These are phyloP conservation scores for Ametastegia equiseti DNA, from an alignment of 2,888 invertebrate species.

Conservation along the genomic window DNA sequence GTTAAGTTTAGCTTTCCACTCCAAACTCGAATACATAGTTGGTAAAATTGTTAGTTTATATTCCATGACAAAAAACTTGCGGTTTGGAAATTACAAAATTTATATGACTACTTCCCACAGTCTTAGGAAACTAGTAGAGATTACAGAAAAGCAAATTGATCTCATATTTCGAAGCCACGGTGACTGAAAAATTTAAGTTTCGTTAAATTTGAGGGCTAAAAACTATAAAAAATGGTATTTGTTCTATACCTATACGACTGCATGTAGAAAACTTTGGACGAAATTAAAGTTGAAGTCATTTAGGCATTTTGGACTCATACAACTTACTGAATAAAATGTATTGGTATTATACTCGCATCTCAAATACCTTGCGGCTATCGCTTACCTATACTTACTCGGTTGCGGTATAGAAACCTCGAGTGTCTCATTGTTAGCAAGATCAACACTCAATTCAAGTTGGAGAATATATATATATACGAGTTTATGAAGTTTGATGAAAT, in stretches of 20 bases:
- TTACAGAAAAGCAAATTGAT: no score
- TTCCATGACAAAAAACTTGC: not conserved
- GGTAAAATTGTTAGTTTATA: not conserved
- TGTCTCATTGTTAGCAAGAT: conserved; percentile 8
- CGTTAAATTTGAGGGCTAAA: not conserved
- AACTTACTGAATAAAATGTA: not conserved
- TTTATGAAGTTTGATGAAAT: conserved; percentile 26
- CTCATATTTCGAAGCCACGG: not conserved
- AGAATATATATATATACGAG: not conserved
- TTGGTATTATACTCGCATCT: not conserved
- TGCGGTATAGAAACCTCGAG: no score
- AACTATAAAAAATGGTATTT: not conserved
- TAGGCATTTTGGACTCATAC: not conserved
- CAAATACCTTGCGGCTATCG: not conserved
- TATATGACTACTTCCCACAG: not conserved
- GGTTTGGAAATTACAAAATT: not conserved
- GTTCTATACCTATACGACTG: not conserved
- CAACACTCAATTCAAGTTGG: conserved; percentile 28
- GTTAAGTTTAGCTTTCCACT: not conserved
- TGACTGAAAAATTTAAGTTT: not conserved
- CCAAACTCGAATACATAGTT: not conserved
- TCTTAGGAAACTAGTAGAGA: no score
- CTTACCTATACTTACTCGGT: conserved; percentile 27
- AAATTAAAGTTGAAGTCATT: not conserved
- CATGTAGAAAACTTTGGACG: not conserved